Base-by-base conservation (phyloP, 2,113 vertebrate genomes). In the Neogobius melanostomus region DNA sequence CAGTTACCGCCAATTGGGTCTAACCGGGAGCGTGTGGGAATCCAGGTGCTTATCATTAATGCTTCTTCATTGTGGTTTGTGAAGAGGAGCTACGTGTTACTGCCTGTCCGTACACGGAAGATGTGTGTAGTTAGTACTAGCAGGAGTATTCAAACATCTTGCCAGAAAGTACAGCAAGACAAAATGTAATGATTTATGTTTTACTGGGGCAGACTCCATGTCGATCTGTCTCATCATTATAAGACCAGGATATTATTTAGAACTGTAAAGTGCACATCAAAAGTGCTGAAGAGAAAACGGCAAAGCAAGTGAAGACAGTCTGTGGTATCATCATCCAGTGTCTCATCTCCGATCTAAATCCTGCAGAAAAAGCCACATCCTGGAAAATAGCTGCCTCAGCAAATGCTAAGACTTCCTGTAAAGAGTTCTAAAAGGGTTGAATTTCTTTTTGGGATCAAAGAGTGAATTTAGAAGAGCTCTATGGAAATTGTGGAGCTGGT, bases 1-100 rank as follows among this genome's bases (percentile, higher is more conserved):
- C 80, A 87, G 86, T 90, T 89, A 86, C 49, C 52, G 73, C 83
- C 88, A 91, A 90, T 86, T 90, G 81, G 80, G 77, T 64, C 79
- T 91, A 90, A 91, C 85, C 68, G 76, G 77, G 76, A 89, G 76
- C 89, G 86, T 87, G 88, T 87, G 90, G 89, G 85, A 87, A 86
- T 89, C 89, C 89, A 92, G 91, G 91, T 92, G 91, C 87, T 89
- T 86, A 88, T 84, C 86, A 89, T 91, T 92, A 90, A 86, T 86
- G 80, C 77, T 57, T 73, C 64, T 84, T 86, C 78, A 77, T 73
- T 85, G 84, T 82, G 81, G 79, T 87, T 74, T 76, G 69, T 73
- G 61, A 89, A 82, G 79, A 83, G 79, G 85, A 84, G 87, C 80
- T 69, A 72, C 85, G 86, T 88, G 86, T 87, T 82, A 68, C 78